Evolutionary conservation across 2,888 invertebrate species (phyloP).

Genomic region (Parnassius smintheus): DNA sequence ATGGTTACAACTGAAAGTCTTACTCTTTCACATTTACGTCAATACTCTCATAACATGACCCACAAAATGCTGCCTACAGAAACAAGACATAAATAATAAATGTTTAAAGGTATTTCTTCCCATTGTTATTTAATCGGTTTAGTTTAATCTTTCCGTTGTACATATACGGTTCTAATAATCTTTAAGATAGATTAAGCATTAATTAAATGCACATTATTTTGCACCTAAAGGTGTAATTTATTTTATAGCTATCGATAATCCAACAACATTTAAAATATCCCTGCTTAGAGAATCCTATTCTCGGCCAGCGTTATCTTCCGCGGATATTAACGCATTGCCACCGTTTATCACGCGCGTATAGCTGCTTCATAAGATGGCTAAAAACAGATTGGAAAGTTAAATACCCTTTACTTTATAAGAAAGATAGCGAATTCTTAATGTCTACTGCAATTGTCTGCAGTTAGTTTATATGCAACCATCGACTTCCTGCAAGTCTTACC

Average conservation of each 20-base stretch:
- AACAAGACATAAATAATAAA: too few species aligned
- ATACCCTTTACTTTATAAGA: constrained; percentile 37
- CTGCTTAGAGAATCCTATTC: constrained; percentile 47
- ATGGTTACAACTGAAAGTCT: too few species aligned
- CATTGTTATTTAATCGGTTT: neutral
- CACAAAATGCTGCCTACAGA: too few species aligned
- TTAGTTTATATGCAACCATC: too few species aligned
- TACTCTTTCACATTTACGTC: too few species aligned
- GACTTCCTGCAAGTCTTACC: too few species aligned
- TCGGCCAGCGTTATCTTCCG: constrained; percentile 46
- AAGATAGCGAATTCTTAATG: constrained; percentile 28
- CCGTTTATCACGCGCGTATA: constrained; percentile 46
- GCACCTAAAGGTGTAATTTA: constrained; percentile 45
- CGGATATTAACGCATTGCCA: constrained; percentile 52
- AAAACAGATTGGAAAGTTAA: constrained; percentile 35
- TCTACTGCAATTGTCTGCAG: neutral
- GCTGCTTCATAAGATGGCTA: constrained; percentile 35
- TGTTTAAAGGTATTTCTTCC: too few species aligned
- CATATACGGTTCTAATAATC: neutral
- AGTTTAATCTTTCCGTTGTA: neutral
- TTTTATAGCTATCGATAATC: constrained; percentile 59
- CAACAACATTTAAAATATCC: constrained; percentile 52
- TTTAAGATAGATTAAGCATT: constrained; percentile 25
- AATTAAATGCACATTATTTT: constrained; percentile 68
- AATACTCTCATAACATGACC: too few species aligned